Evolutionary conservation across 2,888 invertebrate species (phyloP), one percentile per base, ranked within the genome.

Genomic region (Machimus atricapillus): DNA sequence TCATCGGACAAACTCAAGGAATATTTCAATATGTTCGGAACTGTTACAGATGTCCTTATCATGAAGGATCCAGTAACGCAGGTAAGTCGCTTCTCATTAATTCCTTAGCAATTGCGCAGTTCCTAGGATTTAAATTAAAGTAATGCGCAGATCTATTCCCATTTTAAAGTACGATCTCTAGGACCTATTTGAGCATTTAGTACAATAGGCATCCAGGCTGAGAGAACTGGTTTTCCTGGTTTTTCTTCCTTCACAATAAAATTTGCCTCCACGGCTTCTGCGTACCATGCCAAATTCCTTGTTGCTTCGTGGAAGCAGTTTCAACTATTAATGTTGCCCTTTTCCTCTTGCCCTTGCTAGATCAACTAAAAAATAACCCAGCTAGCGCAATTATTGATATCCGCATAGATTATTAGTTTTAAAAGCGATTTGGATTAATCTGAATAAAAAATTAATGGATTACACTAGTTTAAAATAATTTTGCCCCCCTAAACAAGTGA

Each of bases 51-150:
- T 92, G 97, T 98, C 87, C 95, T 97, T 89, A 97, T 98, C 91
- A 97, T 98, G 97, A 97, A 97, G 94, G 97, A 98, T 93, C 97
- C 97, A 0, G 96, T 97, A 58, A 97, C 97, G 89, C 97, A 97
- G 96, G 97, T 97, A 93, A 93, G 93, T 34, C 16, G n/a, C 76
- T n/a, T 16, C 37, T 6, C 19, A 37, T 19, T 76, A 23, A 66
- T 27, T 66, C 12, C 23, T 23, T 2, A 58, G 58, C 19, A n/a
- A n/a, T n/a, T n/a, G 27, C 19, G 66, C 8, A 66, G 27, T 9
- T 23, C 5, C 12, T 12, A 40, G 40, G 40, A 12, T 40, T 19
- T 12, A 23, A 23, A 66, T 27, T 23, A 23, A 19, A 19, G 12
- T 66, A 27, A 66, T 66, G 66, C 66, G 66, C 66, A 66, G 19